Evolutionary conservation across 1,140 invertebrate genomes (phyloP).

Genomic region (Littorina saxatilis): DNA sequence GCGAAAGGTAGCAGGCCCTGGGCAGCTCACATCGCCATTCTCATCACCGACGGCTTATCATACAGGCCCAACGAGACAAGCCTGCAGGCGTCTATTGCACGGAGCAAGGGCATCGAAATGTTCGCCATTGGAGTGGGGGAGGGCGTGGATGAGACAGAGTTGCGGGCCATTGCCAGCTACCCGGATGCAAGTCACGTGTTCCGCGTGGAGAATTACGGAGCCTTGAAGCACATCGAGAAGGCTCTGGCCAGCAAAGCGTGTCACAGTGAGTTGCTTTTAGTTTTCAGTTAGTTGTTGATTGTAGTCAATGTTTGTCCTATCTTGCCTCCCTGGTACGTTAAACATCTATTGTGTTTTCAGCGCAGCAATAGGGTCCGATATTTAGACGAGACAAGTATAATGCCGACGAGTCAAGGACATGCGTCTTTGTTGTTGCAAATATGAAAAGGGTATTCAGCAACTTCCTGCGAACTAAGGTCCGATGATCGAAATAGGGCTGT

Average conservation of each 20-base stretch:
- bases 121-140: conserved; percentile 58
- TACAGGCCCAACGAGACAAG: conserved; percentile 43
- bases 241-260: conserved; percentile 48
- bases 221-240: conserved; percentile 47
- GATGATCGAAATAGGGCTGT: no score
- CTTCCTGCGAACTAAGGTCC: no score
- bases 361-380: no score
- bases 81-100: conserved; percentile 47
- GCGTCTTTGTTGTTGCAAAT: no score
- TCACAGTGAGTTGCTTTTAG: conserved; percentile 38
- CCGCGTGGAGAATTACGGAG: conserved; percentile 53
- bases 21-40: conserved; percentile 54
- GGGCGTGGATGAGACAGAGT: conserved; percentile 45
- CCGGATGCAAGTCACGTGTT: conserved; percentile 53
- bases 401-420: no score
- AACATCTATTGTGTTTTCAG: no score
- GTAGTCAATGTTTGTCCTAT: no score
- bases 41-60: conserved; percentile 64
- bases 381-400: no score
- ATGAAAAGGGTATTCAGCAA: no score
- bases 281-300: no score
- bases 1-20: conserved; percentile 50
- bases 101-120: conserved; percentile 50
- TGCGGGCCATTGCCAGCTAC: conserved; percentile 50
- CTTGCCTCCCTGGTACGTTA: no score